Evolutionary conservation across 1,140 invertebrate species (phyloP).

Genomic region (Reticulitermes speratus): DNA sequence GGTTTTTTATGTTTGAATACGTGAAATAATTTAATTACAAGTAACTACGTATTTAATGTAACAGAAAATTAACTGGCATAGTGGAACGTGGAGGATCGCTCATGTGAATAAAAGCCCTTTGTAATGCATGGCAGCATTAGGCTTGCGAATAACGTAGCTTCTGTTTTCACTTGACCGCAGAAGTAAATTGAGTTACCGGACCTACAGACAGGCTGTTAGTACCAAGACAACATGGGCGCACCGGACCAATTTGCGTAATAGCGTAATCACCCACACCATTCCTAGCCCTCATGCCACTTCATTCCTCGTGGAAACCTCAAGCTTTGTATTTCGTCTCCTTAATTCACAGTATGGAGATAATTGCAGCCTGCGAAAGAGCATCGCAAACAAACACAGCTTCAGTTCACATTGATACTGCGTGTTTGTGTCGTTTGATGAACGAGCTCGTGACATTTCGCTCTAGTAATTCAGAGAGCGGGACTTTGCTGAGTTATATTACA

Average conservation of each 20-base stretch:
- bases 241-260: not conserved
- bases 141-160: no score
- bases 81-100: not conserved
- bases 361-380: not conserved
- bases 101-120: not conserved
- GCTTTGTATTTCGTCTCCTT: not conserved
- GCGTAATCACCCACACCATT: not conserved
- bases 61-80: no score
- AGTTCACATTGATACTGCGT: not conserved
- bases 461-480: not conserved
- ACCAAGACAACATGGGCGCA: not conserved
- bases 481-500: not conserved
- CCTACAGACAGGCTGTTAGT: not conserved
- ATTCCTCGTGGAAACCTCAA: constrained; percentile 1
- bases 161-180: not conserved
- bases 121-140: not conserved
- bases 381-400: not conserved
- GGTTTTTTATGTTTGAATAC: no score
- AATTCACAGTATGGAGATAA: not conserved
- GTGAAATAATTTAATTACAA: no score
- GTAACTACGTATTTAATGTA: no score
- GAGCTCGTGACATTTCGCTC: not conserved
- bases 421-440: not conserved
- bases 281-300: not conserved
- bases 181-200: not conserved